phyloP scores from a whole-genome alignment of 2,797 vertebrate species.

The Molossus alvarezi region DNA sequence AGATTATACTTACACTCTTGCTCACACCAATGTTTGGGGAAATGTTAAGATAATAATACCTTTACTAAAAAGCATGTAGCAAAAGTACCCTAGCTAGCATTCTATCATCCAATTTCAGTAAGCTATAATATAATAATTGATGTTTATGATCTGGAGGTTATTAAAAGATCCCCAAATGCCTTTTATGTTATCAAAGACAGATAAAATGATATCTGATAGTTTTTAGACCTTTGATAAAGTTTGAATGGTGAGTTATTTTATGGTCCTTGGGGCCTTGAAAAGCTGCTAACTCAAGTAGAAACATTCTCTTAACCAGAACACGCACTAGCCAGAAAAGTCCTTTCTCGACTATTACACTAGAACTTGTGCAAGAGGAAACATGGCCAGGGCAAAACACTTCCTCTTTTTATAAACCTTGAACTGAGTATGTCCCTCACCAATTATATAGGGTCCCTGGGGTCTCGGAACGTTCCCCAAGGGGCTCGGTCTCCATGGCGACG shows the following conservation, averaged over 20 bases:
- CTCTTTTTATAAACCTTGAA: conserved; percentile 25
- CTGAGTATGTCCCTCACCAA: conserved; percentile 28
- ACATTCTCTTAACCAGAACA: not conserved
- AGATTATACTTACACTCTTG: not conserved
- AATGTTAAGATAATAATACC: conserved; percentile 7
- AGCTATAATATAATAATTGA: not conserved
- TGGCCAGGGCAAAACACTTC: conserved; percentile 56
- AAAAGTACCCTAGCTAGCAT: not conserved
- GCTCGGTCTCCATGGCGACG: conserved; percentile 93
- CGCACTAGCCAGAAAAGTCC: not conserved
- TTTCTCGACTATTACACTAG: not conserved
- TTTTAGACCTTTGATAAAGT: not conserved
- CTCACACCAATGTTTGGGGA: not conserved
- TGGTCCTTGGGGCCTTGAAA: not conserved
- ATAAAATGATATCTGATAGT: not conserved
- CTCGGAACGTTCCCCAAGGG: conserved; percentile 88
- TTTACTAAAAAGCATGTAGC: not conserved
- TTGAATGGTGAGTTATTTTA: conserved; percentile 7
- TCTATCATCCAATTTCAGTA: not conserved
- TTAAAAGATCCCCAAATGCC: not conserved
- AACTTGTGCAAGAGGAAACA: conserved; percentile 25
- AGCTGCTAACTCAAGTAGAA: not conserved
- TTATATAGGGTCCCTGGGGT: conserved; percentile 86
- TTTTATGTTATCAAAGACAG: conserved; percentile 43
- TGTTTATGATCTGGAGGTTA: not conserved